Percentiles rank a stretch among this genome's conserved stretches.
Conservation (phyloP, 1,140 invertebrate genomes). For the Eubasilissa regina region DNA sequence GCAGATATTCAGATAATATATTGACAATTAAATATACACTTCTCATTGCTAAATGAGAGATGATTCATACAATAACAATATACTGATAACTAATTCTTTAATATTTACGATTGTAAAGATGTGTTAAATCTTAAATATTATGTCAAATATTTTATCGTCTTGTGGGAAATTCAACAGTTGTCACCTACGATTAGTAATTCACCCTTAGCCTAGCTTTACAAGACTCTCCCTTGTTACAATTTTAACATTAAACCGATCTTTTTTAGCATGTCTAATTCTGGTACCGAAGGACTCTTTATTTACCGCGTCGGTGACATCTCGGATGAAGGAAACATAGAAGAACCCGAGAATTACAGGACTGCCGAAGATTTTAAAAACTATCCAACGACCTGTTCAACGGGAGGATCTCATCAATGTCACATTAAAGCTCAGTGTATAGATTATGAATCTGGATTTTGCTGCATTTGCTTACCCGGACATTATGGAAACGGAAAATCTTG, state of each 20-base stretch:
- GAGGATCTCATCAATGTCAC: slow-evolving; percentile 81
- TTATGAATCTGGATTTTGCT: slow-evolving; percentile 89
- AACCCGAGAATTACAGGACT: slow-evolving; percentile 72
- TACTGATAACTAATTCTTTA: no score
- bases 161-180: no score
- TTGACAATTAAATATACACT: no score
- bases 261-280: slow-evolving; percentile 88
- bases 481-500: slow-evolving; percentile 95
- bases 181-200: no score
- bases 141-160: no score
- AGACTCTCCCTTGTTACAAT: no score
- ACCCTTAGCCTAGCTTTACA: no score
- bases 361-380: slow-evolving; percentile 65
- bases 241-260: slow-evolving; percentile 45
- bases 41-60: no score
- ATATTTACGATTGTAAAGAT: no score
- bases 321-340: slow-evolving; percentile 75
- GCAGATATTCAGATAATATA: no score
- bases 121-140: no score
- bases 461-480: slow-evolving; percentile 83
- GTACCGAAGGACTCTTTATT: slow-evolving; percentile 87
- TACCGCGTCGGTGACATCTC: slow-evolving; percentile 83
- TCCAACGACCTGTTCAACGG: slow-evolving; percentile 72
- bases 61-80: no score
- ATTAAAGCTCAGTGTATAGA: slow-evolving; percentile 87